Evolutionary conservation across 2,888 invertebrate genomes (phyloP), one percentile per base, ranked within the genome.

Genomic region (Amiota minor): DNA sequence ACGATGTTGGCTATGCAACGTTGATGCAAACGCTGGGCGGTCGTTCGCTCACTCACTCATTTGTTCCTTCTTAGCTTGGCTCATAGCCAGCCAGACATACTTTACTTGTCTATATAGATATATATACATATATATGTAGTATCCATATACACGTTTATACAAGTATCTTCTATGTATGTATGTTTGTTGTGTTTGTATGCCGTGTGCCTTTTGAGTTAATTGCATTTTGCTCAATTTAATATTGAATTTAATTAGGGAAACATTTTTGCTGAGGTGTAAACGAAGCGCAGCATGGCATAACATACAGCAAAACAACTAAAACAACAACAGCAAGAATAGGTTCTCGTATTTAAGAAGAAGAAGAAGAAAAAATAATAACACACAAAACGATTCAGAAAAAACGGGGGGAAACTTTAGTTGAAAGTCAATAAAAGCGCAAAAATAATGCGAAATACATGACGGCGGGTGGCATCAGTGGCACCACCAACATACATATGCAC

Each of bases 201-300:
- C 71, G 68, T 74, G 59, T 78, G 79, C 80, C 83, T 83, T 85
- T 82, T 81, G 80, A 80, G 83, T 86, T 87, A 86, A 86, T 86
- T 85, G 83, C 82, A 87, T 87, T 85, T 85, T 81, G 82, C 83
- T 86, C 80, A 86, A 85, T 86, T 86, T 85, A 85, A 85, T 85
- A 82, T 83, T 85, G 79, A 85, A 87, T 85, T 87, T 86, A 87
- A 87, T 86, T 86, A 81, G 80, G 81, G 77, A 80, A 81, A 80
- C 82, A 81, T 85, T 85, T 85, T 81, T 82, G 78, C 79, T 55
- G 50, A 71, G 55, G 65, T 72, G 65, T n/a, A 64, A 65, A 71
- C 67, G 67, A 68, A 68, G 62, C 62, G 45, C 23, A 62, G 78
- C 75, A 79, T 76, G 35, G 35, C 35, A 35, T 35, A 35, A 35